Evolutionary conservation across 2,797 vertebrate species (phyloP).

Genomic region (Diplodus sargus): DNA sequence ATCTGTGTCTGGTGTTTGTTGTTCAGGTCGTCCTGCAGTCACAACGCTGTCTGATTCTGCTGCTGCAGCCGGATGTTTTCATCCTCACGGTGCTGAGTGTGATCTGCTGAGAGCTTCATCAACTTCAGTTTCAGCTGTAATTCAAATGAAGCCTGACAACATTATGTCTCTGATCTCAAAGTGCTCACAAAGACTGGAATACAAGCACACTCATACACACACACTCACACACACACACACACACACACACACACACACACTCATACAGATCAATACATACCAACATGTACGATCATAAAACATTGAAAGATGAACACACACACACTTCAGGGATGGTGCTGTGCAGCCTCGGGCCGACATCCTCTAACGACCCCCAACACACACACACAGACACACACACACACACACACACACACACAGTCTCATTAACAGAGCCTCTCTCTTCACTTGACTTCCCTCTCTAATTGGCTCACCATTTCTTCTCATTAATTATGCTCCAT

Average conservation of each 20-base stretch:
- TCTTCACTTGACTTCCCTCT: slow-evolving; percentile 89
- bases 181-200: not conserved
- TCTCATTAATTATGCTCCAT: slow-evolving; percentile 90
- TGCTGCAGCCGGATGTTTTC: too few species aligned
- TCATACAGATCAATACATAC: not conserved
- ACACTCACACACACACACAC: not conserved
- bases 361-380: slow-evolving; percentile 52
- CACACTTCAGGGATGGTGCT: slow-evolving; percentile 18
- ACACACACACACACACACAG: slow-evolving; percentile 8
- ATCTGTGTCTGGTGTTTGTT: not conserved
- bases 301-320: not conserved
- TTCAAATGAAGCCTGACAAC: too few species aligned
- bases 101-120: too few species aligned
- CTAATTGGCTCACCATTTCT: slow-evolving; percentile 91
- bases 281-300: not conserved
- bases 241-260: not conserved
- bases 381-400: slow-evolving; percentile 14
- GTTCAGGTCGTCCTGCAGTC: not conserved
- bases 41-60: too few species aligned
- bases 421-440: slow-evolving; percentile 82
- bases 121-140: too few species aligned
- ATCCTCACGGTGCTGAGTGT: too few species aligned
- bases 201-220: not conserved
- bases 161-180: not conserved
- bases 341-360: slow-evolving; percentile 37